Conservation (phyloP, 1,140 invertebrate species). For the Ips typographus region DNA sequence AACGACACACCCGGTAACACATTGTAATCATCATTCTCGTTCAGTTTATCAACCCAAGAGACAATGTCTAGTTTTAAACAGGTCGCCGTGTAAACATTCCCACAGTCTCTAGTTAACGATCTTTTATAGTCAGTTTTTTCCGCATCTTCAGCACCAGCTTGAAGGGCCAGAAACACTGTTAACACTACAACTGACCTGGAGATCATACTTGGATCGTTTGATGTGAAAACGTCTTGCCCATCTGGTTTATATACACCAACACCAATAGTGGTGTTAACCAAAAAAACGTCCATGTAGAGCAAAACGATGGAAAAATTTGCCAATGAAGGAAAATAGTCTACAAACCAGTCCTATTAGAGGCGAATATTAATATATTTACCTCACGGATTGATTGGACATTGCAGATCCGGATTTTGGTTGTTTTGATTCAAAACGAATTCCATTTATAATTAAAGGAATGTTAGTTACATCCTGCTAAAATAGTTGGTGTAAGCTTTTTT, state of each 20-base stretch:
- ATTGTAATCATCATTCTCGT: conserved; percentile 62
- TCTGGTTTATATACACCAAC: conserved; percentile 37
- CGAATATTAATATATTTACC: too few relatives aligned
- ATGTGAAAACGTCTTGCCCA: conserved; percentile 11
- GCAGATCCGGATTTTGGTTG: too few relatives aligned
- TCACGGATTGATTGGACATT: too few relatives aligned
- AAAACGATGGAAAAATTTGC: too few relatives aligned
- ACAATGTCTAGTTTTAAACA: conserved; percentile 79
- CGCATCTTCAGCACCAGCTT: conserved; percentile 29
- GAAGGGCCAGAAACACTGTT: conserved; percentile 11
- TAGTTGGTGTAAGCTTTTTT: too few relatives aligned
- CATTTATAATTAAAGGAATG: too few relatives aligned
- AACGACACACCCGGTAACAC: conserved; percentile 72
- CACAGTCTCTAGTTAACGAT: conserved; percentile 63
- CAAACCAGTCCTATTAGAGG: too few relatives aligned
- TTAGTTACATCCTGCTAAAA: too few relatives aligned
- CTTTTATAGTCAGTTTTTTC: conserved; percentile 48
- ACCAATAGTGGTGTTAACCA: conserved; percentile 25
- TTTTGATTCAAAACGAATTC: too few relatives aligned
- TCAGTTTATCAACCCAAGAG: conserved; percentile 71
- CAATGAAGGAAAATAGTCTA: too few relatives aligned
- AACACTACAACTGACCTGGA: conserved; percentile 19
- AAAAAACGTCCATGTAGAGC: conserved; percentile 16
- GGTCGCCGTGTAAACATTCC: conserved; percentile 69
- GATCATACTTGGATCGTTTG: conserved; percentile 29